phyloP scores from a whole-genome alignment of 2,113 vertebrate genomes.

The Holacanthus passer region DNA sequence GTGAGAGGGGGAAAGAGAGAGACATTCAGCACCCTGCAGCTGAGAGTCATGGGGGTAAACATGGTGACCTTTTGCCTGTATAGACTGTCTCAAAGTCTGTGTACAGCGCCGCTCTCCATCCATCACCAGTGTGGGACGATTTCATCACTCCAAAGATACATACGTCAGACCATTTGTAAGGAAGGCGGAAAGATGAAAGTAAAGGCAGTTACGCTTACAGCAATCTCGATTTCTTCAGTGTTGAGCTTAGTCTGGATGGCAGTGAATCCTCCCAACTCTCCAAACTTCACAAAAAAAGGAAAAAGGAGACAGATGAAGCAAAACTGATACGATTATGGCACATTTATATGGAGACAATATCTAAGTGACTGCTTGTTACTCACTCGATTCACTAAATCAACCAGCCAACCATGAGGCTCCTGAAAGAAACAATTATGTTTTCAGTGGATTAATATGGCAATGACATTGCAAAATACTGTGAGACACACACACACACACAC shows the following conservation, averaged over 20 bases:
- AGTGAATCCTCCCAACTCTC: constrained; percentile 96
- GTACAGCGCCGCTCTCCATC: neutral
- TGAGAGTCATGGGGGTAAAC: constrained; percentile 50
- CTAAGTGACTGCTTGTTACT: constrained; percentile 46
- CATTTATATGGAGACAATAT: neutral
- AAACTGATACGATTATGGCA: neutral
- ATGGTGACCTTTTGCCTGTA: constrained; percentile 62
- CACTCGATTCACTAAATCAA: constrained; percentile 98
- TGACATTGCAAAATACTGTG: constrained; percentile 1
- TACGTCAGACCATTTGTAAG: neutral
- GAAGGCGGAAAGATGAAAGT: neutral
- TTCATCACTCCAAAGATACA: constrained; percentile 3
- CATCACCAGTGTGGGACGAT: constrained; percentile 1
- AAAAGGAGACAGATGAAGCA: neutral
- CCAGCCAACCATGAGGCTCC: constrained; percentile 99
- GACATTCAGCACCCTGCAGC: constrained; percentile 64
- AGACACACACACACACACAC: neutral
- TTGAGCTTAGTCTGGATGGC: constrained; percentile 97
- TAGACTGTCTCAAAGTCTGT: constrained; percentile 24
- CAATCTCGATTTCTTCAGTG: constrained; percentile 95
- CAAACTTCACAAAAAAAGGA: constrained; percentile 87
- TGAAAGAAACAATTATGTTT: constrained; percentile 72
- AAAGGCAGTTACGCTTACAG: constrained; percentile 84
- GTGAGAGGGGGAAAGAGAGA: constrained; percentile 38
- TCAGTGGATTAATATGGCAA: constrained; percentile 26